Conservation (phyloP, 2,888 invertebrate genomes). For the Parasteatoda lunata region DNA sequence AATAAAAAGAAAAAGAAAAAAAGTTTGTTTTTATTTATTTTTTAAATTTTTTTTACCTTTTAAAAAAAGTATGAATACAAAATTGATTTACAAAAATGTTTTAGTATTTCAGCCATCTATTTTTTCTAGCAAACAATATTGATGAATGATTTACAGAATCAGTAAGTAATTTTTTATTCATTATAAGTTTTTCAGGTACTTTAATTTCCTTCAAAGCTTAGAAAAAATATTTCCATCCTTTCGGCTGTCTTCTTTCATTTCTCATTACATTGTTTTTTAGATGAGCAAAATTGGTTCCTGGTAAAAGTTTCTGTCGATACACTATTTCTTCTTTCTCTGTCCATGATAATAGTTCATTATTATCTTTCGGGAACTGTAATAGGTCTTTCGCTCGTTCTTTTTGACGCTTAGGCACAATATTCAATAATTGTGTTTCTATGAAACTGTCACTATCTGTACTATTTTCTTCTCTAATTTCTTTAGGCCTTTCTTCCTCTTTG, state of each 20-base stretch:
- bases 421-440: not conserved
- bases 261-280: not conserved
- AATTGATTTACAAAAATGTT: not conserved
- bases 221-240: not conserved
- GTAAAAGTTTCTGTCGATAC: not conserved
- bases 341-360: slow-evolving; percentile 2
- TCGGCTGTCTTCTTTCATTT: not conserved
- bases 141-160: not conserved
- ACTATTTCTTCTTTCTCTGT: not conserved
- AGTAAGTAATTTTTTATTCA: not conserved
- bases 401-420: not conserved
- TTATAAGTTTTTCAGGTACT: not conserved
- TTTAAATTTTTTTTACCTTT: not conserved
- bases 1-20: no score
- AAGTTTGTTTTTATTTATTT: not conserved
- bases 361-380: not conserved
- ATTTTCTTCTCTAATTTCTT: not conserved
- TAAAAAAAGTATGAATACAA: not conserved
- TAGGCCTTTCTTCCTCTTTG: no score
- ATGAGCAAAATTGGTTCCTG: not conserved
- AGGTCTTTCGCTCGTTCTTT: not conserved
- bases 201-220: not conserved
- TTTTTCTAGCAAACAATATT: not conserved
- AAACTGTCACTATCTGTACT: not conserved
- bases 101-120: no score